Evolutionary conservation across 1,140 invertebrate genomes (phyloP).

Genomic region (Hyles euphorbiae): DNA sequence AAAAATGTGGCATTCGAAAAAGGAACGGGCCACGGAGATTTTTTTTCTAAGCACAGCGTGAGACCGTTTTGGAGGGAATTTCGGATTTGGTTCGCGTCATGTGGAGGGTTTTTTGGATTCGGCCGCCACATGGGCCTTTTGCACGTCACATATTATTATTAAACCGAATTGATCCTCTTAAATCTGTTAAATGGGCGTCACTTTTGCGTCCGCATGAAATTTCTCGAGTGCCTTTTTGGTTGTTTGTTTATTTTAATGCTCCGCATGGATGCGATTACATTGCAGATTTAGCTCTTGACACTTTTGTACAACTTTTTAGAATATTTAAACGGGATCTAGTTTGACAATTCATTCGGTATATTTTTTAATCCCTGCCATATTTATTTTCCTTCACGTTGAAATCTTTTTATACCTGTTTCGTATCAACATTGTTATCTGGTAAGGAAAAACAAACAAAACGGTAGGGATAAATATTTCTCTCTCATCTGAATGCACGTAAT

Average conservation of each 20-base stretch:
- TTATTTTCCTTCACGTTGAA: too few species aligned
- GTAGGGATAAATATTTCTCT: too few species aligned
- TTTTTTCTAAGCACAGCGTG: slow-evolving; percentile 21
- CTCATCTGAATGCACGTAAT: too few species aligned
- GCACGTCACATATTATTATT: slow-evolving; percentile 14
- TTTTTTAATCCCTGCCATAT: too few species aligned
- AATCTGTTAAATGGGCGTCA: slow-evolving; percentile 50
- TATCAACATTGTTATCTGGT: too few species aligned
- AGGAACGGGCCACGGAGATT: slow-evolving; percentile 23
- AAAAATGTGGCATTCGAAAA: slow-evolving; percentile 34
- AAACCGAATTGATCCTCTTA: slow-evolving; percentile 14
- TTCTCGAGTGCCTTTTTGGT: slow-evolving; percentile 12
- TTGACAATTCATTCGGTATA: too few species aligned
- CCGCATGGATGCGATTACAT: too few species aligned
- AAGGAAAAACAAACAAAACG: too few species aligned
- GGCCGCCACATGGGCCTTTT: slow-evolving; percentile 43
- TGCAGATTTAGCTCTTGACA: too few species aligned
- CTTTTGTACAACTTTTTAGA: too few species aligned
- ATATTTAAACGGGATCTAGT: too few species aligned
- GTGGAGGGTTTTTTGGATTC: slow-evolving; percentile 41
- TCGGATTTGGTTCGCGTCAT: slow-evolving; percentile 25
- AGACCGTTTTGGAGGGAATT: slow-evolving; percentile 25
- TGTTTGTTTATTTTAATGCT: slow-evolving; percentile 42
- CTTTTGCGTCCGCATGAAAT: slow-evolving; percentile 7
- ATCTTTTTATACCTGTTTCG: too few species aligned